Conservation (phyloP, 1,140 invertebrate genomes). For the Drosophila bocki region DNA sequence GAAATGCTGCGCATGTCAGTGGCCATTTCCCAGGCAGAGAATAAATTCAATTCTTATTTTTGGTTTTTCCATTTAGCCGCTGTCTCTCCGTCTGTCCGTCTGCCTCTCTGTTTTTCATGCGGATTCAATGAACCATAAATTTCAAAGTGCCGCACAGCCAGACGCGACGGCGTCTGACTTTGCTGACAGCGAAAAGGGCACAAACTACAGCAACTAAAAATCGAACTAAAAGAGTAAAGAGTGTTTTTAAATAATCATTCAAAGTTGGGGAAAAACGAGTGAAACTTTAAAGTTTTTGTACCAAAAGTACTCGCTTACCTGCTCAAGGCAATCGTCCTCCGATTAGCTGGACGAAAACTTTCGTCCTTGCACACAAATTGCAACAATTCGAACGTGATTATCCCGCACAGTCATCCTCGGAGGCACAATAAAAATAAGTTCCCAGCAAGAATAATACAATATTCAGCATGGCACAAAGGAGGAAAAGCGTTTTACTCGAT, state of each 20-base stretch:
- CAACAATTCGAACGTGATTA: slow-evolving; percentile 56
- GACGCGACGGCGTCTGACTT: slow-evolving; percentile 65
- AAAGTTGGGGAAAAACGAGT: slow-evolving; percentile 3
- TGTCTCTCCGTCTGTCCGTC: slow-evolving; percentile 36
- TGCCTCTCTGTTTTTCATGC: slow-evolving; percentile 74
- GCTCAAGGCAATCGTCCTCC: slow-evolving; percentile 29
- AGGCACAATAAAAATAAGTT: slow-evolving; percentile 69
- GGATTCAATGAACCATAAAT: slow-evolving; percentile 83
- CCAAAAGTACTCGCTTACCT: slow-evolving; percentile 52
- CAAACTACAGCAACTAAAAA: slow-evolving; percentile 16
- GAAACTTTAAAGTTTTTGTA: slow-evolving; percentile 62
- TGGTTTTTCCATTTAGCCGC: slow-evolving; percentile 61
- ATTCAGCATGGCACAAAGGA: slow-evolving; percentile 36
- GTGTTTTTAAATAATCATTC: slow-evolving; percentile 13
- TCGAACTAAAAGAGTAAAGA: slow-evolving; percentile 13
- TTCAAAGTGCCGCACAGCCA: slow-evolving; percentile 73
- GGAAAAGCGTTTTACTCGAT: slow-evolving; percentile 76
- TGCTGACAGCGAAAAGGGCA: slow-evolving; percentile 30
- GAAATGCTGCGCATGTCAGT: slow-evolving; percentile 54
- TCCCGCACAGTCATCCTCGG: slow-evolving; percentile 26
- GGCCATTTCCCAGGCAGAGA: slow-evolving; percentile 34
- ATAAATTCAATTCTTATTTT: slow-evolving; percentile 69
- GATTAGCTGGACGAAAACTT: slow-evolving; percentile 38
- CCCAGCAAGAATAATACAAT: slow-evolving; percentile 48
- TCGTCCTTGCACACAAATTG: slow-evolving; percentile 40